phyloP scores from a whole-genome alignment of 2,888 invertebrate species.

The Drosophila acutilabella region DNA sequence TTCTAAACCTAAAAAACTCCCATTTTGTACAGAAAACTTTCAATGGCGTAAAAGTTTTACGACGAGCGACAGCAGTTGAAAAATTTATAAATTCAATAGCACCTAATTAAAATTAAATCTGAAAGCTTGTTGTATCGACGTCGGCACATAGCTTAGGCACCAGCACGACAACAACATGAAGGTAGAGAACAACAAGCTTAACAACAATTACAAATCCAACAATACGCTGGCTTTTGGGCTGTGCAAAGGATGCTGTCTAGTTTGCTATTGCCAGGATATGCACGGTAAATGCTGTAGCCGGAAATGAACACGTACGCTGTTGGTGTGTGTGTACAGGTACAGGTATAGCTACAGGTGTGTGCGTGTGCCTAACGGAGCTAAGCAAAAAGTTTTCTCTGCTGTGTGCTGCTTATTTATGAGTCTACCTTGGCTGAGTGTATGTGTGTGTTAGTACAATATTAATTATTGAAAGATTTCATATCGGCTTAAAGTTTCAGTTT shows the following conservation, averaged over 20 bases:
- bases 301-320: conserved; percentile 76
- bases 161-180: conserved; percentile 22
- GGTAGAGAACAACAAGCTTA: conserved; percentile 19
- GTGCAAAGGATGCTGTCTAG: conserved; percentile 53
- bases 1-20: too few species aligned
- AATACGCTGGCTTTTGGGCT: conserved; percentile 15
- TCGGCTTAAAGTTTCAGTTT: conserved; percentile 71
- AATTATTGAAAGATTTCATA: conserved; percentile 79
- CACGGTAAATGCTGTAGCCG: conserved; percentile 76
- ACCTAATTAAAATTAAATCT: conserved; percentile 81
- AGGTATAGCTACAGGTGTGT: conserved; percentile 19
- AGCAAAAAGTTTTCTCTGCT: conserved; percentile 17
- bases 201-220: conserved; percentile 41
- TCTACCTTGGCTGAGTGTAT: conserved; percentile 37
- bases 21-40: conserved; percentile 56
- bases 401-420: conserved; percentile 17
- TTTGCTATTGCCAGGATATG: conserved; percentile 65
- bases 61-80: conserved; percentile 72
- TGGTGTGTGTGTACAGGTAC: conserved; percentile 26
- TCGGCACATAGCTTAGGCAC: conserved; percentile 53
- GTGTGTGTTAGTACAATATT: conserved; percentile 58
- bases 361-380: conserved; percentile 20
- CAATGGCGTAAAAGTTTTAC: conserved; percentile 71
- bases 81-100: conserved; percentile 81
- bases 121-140: conserved; percentile 75